phyloP scores from a whole-genome alignment of 2,113 vertebrate species.

The Donacobius atricapilla region DNA sequence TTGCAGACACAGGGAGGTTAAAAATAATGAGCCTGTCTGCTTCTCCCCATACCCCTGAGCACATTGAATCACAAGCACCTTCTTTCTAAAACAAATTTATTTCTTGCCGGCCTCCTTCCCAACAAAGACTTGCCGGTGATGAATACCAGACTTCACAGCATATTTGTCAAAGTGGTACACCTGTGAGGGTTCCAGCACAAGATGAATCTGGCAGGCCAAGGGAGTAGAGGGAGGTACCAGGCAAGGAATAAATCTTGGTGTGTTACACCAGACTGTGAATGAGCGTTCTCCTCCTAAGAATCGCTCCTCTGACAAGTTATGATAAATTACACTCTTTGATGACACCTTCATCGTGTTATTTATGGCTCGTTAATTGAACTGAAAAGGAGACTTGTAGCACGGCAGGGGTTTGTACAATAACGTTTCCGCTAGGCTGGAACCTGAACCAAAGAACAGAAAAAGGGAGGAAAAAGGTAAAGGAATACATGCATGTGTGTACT shows the following conservation, averaged over 20 bases:
- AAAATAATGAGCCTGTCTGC: conserved; percentile 69
- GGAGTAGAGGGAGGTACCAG: conserved; percentile 63
- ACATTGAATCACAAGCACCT: conserved; percentile 74
- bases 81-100: conserved; percentile 91
- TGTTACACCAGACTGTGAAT: conserved; percentile 75
- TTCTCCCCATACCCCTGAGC: conserved; percentile 66
- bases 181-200: conserved; percentile 87
- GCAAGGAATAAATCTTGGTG: conserved; percentile 88
- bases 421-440: conserved; percentile 52
- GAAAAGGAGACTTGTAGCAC: conserved; percentile 89
- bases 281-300: conserved; percentile 79
- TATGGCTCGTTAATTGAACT: conserved; percentile 99
- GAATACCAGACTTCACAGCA: conserved; percentile 80
- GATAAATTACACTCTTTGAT: conserved; percentile 96
- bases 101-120: conserved; percentile 82
- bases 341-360: conserved; percentile 99
- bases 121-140: conserved; percentile 81
- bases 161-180: conserved; percentile 92
- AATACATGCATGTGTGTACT: not conserved
- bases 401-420: conserved; percentile 74
- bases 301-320: conserved; percentile 84
- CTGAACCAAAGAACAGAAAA: conserved; percentile 57
- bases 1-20: conserved; percentile 46
- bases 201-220: conserved; percentile 82
- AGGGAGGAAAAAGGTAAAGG: not conserved